These are phyloP conservation scores for Sinohyriopsis cumingii DNA, from an alignment of 2,888 invertebrate genomes.

Conservation along the genomic window DNA sequence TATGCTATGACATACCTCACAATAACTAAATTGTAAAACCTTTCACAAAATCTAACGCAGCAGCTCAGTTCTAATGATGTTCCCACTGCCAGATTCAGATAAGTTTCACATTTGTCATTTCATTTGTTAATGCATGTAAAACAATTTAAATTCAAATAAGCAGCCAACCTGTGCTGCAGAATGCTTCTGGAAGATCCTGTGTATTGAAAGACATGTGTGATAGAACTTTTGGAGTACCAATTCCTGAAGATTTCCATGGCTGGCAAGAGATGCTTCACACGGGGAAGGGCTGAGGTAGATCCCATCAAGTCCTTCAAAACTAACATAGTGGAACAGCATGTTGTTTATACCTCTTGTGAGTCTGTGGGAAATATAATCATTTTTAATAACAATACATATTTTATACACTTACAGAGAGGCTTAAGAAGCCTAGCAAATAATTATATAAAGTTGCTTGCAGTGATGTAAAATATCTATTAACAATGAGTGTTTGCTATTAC, in stretches of 20 bases:
- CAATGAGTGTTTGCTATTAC: no score
- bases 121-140: no score
- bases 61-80: no score
- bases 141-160: background rate
- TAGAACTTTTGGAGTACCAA: slow-evolving; percentile 83
- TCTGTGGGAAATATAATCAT: slow-evolving; percentile 39
- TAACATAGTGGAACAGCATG: slow-evolving; percentile 83
- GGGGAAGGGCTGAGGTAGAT: slow-evolving; percentile 79
- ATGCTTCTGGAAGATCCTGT: slow-evolving; percentile 78
- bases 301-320: slow-evolving; percentile 82
- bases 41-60: no score
- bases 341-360: slow-evolving; percentile 81
- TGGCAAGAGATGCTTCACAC: slow-evolving; percentile 45
- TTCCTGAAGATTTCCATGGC: slow-evolving; percentile 71
- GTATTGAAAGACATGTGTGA: slow-evolving; percentile 81
- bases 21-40: no score
- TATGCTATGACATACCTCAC: no score
- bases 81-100: no score
- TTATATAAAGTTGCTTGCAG: no score
- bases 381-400: background rate
- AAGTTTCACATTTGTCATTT: no score
- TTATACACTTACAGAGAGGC: no score
- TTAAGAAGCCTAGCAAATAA: no score
- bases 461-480: no score
- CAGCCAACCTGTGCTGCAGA: slow-evolving; percentile 14